Percentiles rank a stretch among this genome's conserved stretches.
Conservation (phyloP, 2,113 vertebrate species). For the Gavialis gangeticus region DNA sequence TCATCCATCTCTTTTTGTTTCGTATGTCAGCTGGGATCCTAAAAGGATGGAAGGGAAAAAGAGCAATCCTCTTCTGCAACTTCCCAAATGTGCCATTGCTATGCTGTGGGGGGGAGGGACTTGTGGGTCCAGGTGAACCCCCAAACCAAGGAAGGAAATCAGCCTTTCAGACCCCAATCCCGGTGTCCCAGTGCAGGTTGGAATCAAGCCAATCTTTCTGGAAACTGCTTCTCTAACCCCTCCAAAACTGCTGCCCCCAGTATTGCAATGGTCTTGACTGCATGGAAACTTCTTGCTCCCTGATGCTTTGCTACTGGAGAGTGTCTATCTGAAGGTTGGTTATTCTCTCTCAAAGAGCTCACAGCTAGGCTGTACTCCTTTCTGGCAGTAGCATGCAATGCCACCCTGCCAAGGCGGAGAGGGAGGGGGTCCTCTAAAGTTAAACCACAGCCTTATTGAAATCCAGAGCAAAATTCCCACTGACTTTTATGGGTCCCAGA, state of each 20-base stretch:
- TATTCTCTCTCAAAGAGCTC: slow-evolving; percentile 46
- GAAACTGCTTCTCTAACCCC: neutral
- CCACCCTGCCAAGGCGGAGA: neutral
- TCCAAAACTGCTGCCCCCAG: neutral
- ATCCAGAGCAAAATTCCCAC: neutral
- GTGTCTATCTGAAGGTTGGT: slow-evolving; percentile 16
- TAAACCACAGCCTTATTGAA: neutral
- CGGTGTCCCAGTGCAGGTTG: neutral
- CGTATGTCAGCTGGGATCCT: neutral
- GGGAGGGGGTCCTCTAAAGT: neutral
- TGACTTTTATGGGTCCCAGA: neutral
- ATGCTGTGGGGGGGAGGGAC: neutral
- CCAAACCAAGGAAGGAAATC: neutral
- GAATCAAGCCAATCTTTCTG: neutral
- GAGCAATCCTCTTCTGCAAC: neutral
- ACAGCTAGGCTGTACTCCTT: slow-evolving; percentile 30
- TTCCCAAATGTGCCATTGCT: neutral
- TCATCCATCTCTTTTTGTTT: slow-evolving; percentile 4
- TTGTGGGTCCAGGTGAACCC: neutral
- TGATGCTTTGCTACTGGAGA: slow-evolving; percentile 33
- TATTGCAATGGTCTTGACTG: slow-evolving; percentile 13
- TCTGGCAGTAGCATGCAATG: neutral
- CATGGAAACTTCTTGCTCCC: slow-evolving; percentile 42
- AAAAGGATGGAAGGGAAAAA: neutral
- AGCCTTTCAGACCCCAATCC: neutral